These are phyloP conservation scores for Variabilichromis moorii DNA, from an alignment of 2,113 vertebrate species.

Conservation along the genomic window DNA sequence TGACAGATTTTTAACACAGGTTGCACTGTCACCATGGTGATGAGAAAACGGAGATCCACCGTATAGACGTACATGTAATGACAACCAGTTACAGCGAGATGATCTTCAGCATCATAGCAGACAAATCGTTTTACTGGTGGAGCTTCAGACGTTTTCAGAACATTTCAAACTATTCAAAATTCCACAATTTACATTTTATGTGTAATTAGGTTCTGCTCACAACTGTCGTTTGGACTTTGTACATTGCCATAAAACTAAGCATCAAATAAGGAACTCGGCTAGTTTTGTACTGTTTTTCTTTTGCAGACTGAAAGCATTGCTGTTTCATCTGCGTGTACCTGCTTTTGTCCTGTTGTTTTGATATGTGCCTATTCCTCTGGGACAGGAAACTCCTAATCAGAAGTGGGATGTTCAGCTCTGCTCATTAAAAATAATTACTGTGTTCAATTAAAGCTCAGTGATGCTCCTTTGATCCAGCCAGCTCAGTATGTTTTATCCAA, in stretches of 20 bases:
- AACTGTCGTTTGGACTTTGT: not conserved
- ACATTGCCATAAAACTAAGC: not conserved
- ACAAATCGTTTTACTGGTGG: not conserved
- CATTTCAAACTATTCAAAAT: not conserved
- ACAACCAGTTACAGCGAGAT: not conserved
- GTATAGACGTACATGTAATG: not conserved
- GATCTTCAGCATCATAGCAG: not conserved
- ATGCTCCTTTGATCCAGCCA: constrained; percentile 51
- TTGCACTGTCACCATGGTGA: not conserved
- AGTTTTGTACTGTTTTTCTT: not conserved
- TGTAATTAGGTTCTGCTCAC: not conserved
- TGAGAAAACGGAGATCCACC: not conserved
- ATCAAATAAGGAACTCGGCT: not conserved
- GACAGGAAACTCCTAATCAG: constrained; percentile 43
- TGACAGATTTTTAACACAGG: not conserved
- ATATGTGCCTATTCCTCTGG: constrained; percentile 6
- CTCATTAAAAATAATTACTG: constrained; percentile 70
- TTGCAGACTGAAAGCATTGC: not conserved
- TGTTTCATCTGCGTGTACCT: not conserved
- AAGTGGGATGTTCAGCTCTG: constrained; percentile 37
- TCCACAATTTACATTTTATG: not conserved
- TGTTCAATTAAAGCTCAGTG: constrained; percentile 50
- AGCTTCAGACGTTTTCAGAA: not conserved
- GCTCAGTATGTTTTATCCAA: not conserved
- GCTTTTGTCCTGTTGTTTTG: constrained; percentile 14